A percentile compares a stretch with the other conserved stretches of the same genome.
Evolutionary conservation across 2,113 vertebrate genomes (phyloP).

Genomic region (Chionomys nivalis): DNA sequence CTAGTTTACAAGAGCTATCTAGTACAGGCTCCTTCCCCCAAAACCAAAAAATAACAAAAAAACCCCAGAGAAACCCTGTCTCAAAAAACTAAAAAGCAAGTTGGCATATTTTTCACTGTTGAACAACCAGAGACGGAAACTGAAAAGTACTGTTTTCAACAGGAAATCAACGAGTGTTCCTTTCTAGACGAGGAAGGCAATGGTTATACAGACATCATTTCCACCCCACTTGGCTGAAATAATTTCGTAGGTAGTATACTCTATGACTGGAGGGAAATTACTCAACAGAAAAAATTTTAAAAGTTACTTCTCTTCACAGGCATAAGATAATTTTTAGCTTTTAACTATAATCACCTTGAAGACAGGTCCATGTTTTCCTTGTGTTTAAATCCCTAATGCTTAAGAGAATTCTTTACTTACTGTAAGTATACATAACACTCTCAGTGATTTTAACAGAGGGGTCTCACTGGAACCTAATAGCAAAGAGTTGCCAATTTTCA

Average conservation of each 20-base stretch:
- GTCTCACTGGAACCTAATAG: background rate
- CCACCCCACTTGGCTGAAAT: slow-evolving; percentile 24
- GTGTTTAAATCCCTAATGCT: slow-evolving; percentile 18
- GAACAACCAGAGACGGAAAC: slow-evolving; percentile 1
- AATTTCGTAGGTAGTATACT: background rate
- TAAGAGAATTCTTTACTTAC: background rate
- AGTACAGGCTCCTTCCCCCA: too few relatives aligned
- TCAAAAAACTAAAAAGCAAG: slow-evolving; percentile 27
- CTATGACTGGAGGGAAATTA: background rate
- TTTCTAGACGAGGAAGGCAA: background rate
- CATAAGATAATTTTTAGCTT: background rate
- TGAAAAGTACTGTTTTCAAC: slow-evolving; percentile 15
- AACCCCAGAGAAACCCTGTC: too few relatives aligned
- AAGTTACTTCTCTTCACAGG: slow-evolving; percentile 31
- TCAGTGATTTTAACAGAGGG: background rate
- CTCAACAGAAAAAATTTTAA: background rate
- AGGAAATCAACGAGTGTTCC: slow-evolving; percentile 32
- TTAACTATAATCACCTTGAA: slow-evolving; percentile 2
- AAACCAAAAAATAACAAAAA: too few relatives aligned
- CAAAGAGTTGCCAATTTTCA: slow-evolving; percentile 27
- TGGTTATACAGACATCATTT: background rate
- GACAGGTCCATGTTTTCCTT: background rate
- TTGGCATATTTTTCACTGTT: slow-evolving; percentile 50
- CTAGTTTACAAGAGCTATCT: too few relatives aligned
- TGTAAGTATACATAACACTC: background rate